A percentile compares a stretch with the other conserved stretches of the same genome.
phyloP scores from a whole-genome alignment of 2,797 vertebrate genomes.

The Lepus townsendii region DNA sequence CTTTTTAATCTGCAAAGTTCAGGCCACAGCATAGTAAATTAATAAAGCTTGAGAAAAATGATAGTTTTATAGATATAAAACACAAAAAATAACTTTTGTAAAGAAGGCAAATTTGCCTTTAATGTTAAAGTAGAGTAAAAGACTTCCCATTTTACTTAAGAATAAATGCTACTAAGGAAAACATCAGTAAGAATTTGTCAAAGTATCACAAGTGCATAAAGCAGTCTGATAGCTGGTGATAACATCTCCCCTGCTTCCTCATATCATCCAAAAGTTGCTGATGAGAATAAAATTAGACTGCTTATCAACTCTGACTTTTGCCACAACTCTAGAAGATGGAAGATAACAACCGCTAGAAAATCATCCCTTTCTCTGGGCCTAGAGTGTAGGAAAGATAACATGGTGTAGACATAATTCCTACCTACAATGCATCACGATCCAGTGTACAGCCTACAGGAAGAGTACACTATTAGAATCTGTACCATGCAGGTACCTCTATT shows the following conservation, averaged over 20 bases:
- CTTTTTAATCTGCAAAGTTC: background rate
- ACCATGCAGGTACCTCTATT: background rate
- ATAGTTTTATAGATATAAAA: slow-evolving; percentile 50
- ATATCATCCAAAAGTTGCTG: slow-evolving; percentile 44
- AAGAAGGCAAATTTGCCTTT: slow-evolving; percentile 43
- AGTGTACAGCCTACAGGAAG: background rate
- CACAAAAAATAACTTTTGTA: slow-evolving; percentile 51
- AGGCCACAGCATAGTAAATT: background rate
- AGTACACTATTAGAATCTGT: background rate
- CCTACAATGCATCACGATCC: background rate
- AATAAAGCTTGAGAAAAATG: background rate
- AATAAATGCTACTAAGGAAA: slow-evolving; percentile 50
- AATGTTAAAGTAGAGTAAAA: slow-evolving; percentile 49
- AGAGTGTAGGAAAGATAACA: background rate
- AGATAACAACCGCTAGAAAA: slow-evolving; percentile 5
- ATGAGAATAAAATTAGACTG: slow-evolving; percentile 74
- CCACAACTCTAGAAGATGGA: slow-evolving; percentile 59
- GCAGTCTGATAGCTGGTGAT: slow-evolving; percentile 32
- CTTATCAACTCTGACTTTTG: slow-evolving; percentile 70
- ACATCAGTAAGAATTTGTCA: slow-evolving; percentile 41
- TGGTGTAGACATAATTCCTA: background rate
- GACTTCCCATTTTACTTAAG: slow-evolving; percentile 29
- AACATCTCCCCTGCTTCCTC: slow-evolving; percentile 40
- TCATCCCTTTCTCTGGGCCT: background rate
- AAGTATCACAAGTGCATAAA: slow-evolving; percentile 47